Conservation (phyloP, 2,888 invertebrate genomes). For the Fissipunctia ypsillon region DNA sequence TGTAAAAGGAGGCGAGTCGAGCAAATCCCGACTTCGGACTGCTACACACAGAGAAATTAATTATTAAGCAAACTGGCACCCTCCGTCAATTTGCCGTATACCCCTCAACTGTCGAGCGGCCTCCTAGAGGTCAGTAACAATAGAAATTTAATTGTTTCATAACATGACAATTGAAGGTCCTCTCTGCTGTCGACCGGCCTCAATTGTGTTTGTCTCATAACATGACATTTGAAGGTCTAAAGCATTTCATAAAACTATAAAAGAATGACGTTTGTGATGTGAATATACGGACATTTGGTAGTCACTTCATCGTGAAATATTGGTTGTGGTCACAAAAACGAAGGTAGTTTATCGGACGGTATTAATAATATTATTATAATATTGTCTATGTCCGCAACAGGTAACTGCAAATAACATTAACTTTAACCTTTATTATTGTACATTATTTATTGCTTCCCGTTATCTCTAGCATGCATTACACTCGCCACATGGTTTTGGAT, state of each 20-base stretch:
- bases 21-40: background rate
- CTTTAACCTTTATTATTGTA: conserved; percentile 40
- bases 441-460: conserved; percentile 46
- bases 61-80: background rate
- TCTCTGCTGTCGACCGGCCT: no score
- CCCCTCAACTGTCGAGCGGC: no score
- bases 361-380: conserved; percentile 4
- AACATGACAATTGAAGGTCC: no score
- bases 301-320: background rate
- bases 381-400: conserved; percentile 29
- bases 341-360: conserved; percentile 35
- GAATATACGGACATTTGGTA: background rate
- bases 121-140: no score
- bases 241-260: no score
- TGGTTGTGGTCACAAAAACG: conserved; percentile 14
- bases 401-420: conserved; percentile 34
- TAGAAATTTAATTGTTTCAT: no score
- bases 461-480: conserved; percentile 20
- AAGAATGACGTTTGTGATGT: background rate
- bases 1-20: background rate
- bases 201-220: no score
- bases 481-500: background rate
- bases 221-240: no score
- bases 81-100: no score
- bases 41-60: background rate